Percentiles rank a stretch among this genome's conserved stretches.
Conservation (phyloP, 2,797 vertebrate genomes). For the Pangasius mekongensis region DNA sequence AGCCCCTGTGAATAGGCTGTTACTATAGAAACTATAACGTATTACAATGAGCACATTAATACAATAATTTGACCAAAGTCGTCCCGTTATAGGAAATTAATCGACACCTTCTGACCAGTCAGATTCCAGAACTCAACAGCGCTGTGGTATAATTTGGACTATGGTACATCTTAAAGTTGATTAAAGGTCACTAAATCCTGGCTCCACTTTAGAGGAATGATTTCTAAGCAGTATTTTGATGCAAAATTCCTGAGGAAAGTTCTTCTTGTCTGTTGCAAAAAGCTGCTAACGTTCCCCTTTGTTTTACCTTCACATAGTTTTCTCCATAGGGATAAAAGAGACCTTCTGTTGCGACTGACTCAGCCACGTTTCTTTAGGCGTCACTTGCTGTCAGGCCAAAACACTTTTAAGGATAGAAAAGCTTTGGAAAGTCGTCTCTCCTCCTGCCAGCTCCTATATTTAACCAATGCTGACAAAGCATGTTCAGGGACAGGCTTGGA, state of each 20-base stretch:
- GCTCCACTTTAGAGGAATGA: not conserved
- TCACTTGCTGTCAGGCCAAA: slow-evolving; percentile 41
- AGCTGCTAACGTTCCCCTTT: not conserved
- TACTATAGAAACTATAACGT: not conserved
- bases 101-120: not conserved
- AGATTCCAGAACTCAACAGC: not conserved
- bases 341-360: slow-evolving; percentile 36
- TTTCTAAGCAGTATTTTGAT: not conserved
- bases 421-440: slow-evolving; percentile 42
- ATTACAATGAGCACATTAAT: not conserved
- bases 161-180: not conserved
- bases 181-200: not conserved
- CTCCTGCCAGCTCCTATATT: slow-evolving; percentile 48
- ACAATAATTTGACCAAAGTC: not conserved
- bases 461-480: slow-evolving; percentile 49
- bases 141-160: too few species aligned
- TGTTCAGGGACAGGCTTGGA: slow-evolving; percentile 39
- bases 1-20: too few species aligned
- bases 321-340: not conserved
- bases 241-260: too few species aligned
- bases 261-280: not conserved
- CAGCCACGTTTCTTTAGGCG: slow-evolving; percentile 47
- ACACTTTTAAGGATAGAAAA: slow-evolving; percentile 29
- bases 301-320: slow-evolving; percentile 27
- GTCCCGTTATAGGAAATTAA: not conserved